Base-by-base conservation (phyloP, 2,888 invertebrate species). In the Malacosoma neustria region DNA sequence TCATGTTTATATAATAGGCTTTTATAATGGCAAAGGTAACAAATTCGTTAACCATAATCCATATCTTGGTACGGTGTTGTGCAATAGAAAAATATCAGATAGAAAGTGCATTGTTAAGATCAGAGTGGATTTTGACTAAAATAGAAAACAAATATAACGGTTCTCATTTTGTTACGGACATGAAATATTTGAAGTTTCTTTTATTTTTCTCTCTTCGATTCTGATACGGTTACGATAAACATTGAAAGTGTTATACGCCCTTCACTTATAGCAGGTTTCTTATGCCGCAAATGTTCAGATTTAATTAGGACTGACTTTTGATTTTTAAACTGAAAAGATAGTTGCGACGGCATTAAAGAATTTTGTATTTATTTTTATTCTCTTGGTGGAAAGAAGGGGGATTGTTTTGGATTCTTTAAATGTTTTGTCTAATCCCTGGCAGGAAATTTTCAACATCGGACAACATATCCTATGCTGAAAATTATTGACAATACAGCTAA, bases 81-180 rank as follows among this genome's bases (percentile, higher is more conserved):
- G 66, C 69, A 72, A 73, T 70, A 57, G 57, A 60, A 59, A 48
- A 52, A 64, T 81, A 81, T 81, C 77, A 62, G 79, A 80, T 81
- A 71, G 80, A 82, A 82, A 82, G 80, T 75, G 61, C 51, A 61
- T 60, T 57, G 53, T 53, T 7, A 22, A 22, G 22, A 6, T 22
- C 22, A 22, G 22, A 22, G 22, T 9, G 22, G 22, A 22, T 22
- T 22, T 22, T 22, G 9, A 22, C 22, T 22, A 61, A 59, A 53
- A 55, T 58, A 53, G 54, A 58, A 58, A 61, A 64, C 60, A 63
- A 65, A 66, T 58, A 57, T 60, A 61, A 59, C 58, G 57, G 62
- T 9, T 22, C 22, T 22, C 9, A 9, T 63, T 61, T 58, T 50
- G 44, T 48, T 48, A 41, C 40, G 35, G 37, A 36, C 22, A 11